Evolutionary conservation across 2,888 invertebrate genomes (phyloP).

Genomic region (Drosophila koepferae): DNA sequence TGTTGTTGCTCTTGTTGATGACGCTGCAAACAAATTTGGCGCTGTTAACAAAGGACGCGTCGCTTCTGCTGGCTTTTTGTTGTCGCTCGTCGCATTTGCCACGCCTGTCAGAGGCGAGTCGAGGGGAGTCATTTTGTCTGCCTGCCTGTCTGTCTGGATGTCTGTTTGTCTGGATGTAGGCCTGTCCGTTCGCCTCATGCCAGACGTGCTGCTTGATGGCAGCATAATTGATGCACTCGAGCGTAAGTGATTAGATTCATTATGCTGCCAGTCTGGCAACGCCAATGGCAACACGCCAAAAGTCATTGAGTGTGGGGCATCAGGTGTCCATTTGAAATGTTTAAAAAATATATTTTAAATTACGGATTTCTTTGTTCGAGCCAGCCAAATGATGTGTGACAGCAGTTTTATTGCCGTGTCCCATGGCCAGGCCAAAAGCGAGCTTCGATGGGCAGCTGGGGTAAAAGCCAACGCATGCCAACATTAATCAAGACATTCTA

Average conservation of each 20-base stretch:
- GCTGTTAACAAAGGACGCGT: constrained; percentile 67
- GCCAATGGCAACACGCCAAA: constrained; percentile 26
- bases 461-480: constrained; percentile 77
- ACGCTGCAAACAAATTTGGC: constrained; percentile 84
- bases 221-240: constrained; percentile 85
- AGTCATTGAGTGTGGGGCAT: constrained; percentile 13
- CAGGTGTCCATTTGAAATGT: constrained; percentile 64
- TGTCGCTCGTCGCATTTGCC: constrained; percentile 47
- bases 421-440: constrained; percentile 21
- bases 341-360: constrained; percentile 38
- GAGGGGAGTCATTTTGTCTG: constrained; percentile 45
- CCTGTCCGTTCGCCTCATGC: constrained; percentile 44
- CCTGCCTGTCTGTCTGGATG: constrained; percentile 39
- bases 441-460: constrained; percentile 33
- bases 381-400: constrained; percentile 77
- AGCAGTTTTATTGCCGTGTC: constrained; percentile 69
- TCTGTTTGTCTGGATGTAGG: constrained; percentile 68
- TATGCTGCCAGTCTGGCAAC: constrained; percentile 74
- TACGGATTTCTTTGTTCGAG: constrained; percentile 14
- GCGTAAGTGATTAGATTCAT: constrained; percentile 85
- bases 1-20: constrained; percentile 68
- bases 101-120: constrained; percentile 55
- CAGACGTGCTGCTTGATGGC: constrained; percentile 77
- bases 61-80: constrained; percentile 67
- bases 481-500: constrained; percentile 76